These are phyloP conservation scores for Prunella strophiata DNA, from an alignment of 2,797 vertebrate species.

Conservation along the genomic window DNA sequence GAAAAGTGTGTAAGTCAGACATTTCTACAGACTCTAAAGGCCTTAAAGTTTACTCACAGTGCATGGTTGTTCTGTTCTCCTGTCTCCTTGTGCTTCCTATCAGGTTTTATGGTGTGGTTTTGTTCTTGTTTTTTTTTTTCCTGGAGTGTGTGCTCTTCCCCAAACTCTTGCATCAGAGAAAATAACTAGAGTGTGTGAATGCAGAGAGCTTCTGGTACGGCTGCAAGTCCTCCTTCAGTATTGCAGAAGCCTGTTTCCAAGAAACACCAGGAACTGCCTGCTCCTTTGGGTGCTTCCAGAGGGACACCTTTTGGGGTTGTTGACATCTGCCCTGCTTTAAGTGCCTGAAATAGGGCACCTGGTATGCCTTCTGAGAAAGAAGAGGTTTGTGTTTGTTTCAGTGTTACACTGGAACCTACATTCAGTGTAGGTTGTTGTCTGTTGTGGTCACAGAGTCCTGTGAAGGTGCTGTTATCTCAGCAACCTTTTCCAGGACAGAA, in stretches of 20 bases:
- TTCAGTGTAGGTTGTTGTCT: neutral
- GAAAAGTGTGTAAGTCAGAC: neutral
- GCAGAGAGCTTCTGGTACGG: neutral
- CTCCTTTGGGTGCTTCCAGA: neutral
- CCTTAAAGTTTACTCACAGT: neutral
- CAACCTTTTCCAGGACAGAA: neutral
- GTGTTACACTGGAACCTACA: neutral
- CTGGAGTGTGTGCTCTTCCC: neutral
- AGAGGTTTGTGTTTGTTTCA: neutral
- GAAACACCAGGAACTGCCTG: neutral
- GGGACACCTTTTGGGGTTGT: neutral
- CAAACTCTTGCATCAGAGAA: neutral
- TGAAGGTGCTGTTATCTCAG: neutral
- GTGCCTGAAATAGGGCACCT: neutral
- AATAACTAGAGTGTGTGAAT: neutral
- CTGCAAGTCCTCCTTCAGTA: neutral
- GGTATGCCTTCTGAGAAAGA: neutral
- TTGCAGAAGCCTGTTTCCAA: neutral
- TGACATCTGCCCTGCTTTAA: neutral
- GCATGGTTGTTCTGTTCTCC: neutral
- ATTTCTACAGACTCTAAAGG: neutral
- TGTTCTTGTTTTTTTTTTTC: neutral
- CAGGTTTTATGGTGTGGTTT: neutral
- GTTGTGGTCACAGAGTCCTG: accelerated
- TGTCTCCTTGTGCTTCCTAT: neutral